phyloP scores from a whole-genome alignment of 2,797 vertebrate species.

The Channallabes apus region DNA sequence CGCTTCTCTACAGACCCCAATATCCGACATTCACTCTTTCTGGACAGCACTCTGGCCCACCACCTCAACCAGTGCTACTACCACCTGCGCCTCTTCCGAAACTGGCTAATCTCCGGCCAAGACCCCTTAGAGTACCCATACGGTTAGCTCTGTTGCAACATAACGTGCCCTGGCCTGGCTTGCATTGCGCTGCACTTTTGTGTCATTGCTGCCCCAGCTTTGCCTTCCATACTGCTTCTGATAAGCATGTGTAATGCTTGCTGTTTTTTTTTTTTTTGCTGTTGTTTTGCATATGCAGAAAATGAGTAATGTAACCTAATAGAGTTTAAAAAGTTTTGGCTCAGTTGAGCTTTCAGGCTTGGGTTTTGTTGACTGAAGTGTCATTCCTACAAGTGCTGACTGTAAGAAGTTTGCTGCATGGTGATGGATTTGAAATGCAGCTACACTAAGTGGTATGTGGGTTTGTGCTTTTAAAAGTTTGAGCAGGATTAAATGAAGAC shows the following conservation, averaged over 20 bases:
- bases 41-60: constrained; percentile 92
- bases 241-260: constrained; percentile 54
- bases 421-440: constrained; percentile 29
- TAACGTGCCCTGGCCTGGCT: constrained; percentile 47
- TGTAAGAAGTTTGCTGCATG: constrained; percentile 49
- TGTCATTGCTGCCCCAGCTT: constrained; percentile 37
- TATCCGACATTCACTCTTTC: constrained; percentile 80
- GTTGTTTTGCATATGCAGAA: constrained; percentile 17
- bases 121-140: constrained; percentile 94
- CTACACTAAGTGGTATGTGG: background rate
- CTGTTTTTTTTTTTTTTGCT: constrained; percentile 2
- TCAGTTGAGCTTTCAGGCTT: background rate
- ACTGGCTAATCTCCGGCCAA: constrained; percentile 97
- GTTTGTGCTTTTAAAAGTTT: constrained; percentile 31
- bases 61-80: constrained; percentile 98
- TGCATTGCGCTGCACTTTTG: constrained; percentile 53
- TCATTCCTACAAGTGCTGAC: constrained; percentile 29
- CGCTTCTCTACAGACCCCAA: constrained; percentile 88
- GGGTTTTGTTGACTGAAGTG: constrained; percentile 17
- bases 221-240: constrained; percentile 50
- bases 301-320: background rate
- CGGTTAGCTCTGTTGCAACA: constrained; percentile 81
- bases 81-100: constrained; percentile 98
- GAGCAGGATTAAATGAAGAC: background rate
- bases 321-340: background rate